These are phyloP conservation scores for Anneissia japonica DNA, from an alignment of 35 echinoderm and acorn worm genomes.

Conservation along the genomic window DNA sequence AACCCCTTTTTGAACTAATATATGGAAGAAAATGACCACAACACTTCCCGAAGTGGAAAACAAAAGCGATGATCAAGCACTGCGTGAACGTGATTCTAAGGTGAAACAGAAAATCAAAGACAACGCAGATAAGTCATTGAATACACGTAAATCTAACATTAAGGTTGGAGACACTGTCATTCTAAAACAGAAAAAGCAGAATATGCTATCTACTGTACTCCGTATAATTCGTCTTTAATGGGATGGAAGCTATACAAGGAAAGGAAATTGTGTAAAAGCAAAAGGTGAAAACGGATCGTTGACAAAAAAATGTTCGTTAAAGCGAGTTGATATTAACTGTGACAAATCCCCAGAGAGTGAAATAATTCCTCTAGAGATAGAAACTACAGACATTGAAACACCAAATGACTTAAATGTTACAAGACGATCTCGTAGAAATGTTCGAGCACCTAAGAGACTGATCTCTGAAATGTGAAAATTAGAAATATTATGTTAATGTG, in stretches of 20 bases:
- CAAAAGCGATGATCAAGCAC: background rate
- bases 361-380: too few species aligned
- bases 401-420: background rate
- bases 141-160: constrained; percentile 14
- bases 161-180: constrained; percentile 21
- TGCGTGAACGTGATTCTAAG: constrained; percentile 37
- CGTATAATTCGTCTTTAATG: constrained; percentile 14
- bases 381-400: background rate
- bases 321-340: too few species aligned
- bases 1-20: constrained; percentile 39
- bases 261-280: constrained; percentile 18
- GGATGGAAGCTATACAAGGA: background rate
- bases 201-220: constrained; percentile 17
- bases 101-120: constrained; percentile 59
- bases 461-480: too few species aligned
- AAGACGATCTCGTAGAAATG: background rate
- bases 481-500: too few species aligned
- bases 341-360: too few species aligned
- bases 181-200: constrained; percentile 18
- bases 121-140: constrained; percentile 57
- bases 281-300: constrained; percentile 5
- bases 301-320: too few species aligned
- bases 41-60: constrained; percentile 12
- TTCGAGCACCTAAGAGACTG: too few species aligned
- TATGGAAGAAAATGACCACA: constrained; percentile 39